Evolutionary conservation across 1,140 invertebrate genomes (phyloP).

Genomic region (Neoseiulus cucumeris): DNA sequence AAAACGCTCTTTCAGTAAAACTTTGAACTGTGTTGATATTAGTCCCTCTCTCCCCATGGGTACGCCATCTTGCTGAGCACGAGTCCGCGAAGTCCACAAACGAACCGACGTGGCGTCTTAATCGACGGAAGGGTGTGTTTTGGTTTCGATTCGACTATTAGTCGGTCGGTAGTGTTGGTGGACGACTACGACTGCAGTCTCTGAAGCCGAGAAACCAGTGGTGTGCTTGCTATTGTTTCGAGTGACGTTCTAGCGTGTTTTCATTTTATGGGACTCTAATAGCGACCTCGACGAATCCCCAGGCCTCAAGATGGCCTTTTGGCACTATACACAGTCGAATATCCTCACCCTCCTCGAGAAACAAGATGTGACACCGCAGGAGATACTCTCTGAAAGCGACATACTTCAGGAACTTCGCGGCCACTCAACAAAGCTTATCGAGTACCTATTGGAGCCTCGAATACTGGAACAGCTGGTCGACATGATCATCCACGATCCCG

Average conservation of each 20-base stretch:
- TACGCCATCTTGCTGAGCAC: no score
- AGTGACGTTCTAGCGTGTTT: background rate
- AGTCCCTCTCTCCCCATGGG: no score
- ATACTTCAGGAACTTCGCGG: background rate
- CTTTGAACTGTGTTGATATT: no score
- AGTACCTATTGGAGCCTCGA: background rate
- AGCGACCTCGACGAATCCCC: background rate
- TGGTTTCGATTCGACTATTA: background rate
- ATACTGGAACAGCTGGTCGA: background rate
- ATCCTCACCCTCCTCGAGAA: background rate
- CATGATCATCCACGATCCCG: background rate
- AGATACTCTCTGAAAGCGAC: background rate
- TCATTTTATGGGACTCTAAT: background rate
- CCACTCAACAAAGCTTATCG: background rate
- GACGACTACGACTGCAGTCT: no score
- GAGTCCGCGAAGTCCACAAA: no score
- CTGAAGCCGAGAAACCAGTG: no score
- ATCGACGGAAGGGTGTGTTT: background rate
- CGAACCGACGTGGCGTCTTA: background rate
- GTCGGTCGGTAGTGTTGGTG: background rate
- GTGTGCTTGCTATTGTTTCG: background rate
- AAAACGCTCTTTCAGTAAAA: no score
- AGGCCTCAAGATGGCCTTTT: slow-evolving; percentile 6
- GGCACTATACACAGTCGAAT: background rate
- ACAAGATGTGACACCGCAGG: background rate